phyloP scores from a whole-genome alignment of 1,140 invertebrate genomes.

The Formica exsecta region DNA sequence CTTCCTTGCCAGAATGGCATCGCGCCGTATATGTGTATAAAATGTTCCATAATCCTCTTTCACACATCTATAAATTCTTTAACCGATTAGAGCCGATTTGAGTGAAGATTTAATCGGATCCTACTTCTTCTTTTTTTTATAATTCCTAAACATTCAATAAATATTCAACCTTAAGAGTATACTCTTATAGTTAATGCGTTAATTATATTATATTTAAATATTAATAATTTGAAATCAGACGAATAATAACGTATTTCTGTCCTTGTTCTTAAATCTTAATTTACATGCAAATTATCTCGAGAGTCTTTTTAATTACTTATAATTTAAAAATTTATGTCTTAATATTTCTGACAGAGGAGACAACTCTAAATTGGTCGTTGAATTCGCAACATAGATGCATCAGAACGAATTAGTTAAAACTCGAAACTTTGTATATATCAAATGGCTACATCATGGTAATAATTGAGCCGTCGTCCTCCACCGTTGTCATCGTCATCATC shows the following conservation, averaged over 20 bases:
- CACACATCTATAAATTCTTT: background rate
- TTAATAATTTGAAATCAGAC: background rate
- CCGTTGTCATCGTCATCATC: conserved; percentile 48
- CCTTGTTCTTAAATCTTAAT: background rate
- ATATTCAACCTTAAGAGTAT: background rate
- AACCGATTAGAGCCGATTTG: background rate
- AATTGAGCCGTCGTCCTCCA: conserved; percentile 79
- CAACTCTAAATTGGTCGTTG: conserved; percentile 2
- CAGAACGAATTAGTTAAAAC: conserved; percentile 11
- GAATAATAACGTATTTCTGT: background rate
- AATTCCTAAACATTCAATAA: background rate
- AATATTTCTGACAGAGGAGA: conserved; percentile 13
- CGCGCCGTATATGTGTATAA: conserved; percentile 3
- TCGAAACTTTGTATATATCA: conserved; percentile 9
- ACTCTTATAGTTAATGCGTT: background rate
- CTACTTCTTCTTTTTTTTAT: background rate
- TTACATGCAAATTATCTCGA: conserved; percentile 22
- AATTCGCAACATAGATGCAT: background rate
- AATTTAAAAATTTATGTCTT: conserved; percentile 25
- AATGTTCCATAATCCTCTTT: background rate
- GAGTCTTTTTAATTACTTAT: conserved; percentile 6
- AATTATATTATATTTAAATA: conserved; percentile 12
- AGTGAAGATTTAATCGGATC: conserved; percentile 4
- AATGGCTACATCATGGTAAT: conserved; percentile 65
- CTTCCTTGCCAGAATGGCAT: background rate